These are phyloP conservation scores for Calonectris borealis DNA, from an alignment of 2,113 vertebrate genomes.

Conservation along the genomic window DNA sequence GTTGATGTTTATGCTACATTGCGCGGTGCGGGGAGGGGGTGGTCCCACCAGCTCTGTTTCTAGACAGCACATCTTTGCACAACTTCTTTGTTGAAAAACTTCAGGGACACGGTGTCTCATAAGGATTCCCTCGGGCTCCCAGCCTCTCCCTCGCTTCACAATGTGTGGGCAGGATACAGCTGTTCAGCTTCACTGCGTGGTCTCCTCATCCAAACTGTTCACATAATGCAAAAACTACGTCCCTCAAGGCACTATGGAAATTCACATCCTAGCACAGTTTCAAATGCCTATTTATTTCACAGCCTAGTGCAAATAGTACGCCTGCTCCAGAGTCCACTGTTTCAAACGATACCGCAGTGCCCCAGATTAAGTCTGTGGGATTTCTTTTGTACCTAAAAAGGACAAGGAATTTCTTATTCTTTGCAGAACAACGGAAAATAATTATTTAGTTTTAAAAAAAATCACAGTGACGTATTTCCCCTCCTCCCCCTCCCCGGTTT, in stretches of 20 bases:
- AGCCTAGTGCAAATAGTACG: not conserved
- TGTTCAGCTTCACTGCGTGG: conserved; percentile 41
- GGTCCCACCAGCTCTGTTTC: not conserved
- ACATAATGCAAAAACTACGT: conserved; percentile 25
- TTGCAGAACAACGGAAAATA: not conserved
- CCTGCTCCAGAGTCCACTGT: not conserved
- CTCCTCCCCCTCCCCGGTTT: fast-evolving
- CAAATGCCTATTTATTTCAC: conserved; percentile 42
- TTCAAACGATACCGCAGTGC: not conserved
- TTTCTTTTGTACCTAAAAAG: not conserved
- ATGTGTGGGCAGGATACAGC: conserved; percentile 66
- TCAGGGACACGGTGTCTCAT: not conserved
- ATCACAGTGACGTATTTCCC: not conserved
- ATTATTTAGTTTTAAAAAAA: not conserved
- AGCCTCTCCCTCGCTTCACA: conserved; percentile 42
- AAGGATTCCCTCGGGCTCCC: conserved; percentile 30
- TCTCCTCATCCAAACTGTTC: conserved; percentile 47
- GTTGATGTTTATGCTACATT: conserved; percentile 2
- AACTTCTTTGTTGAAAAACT: conserved; percentile 42
- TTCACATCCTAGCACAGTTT: conserved; percentile 40
- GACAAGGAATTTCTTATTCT: not conserved
- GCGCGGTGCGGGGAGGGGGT: fast-evolving
- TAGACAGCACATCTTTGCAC: not conserved
- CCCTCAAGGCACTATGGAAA: conserved; percentile 58
- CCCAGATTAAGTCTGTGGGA: not conserved